Evolutionary conservation across 2,888 invertebrate genomes (phyloP).

Genomic region (Eueremaeus valkanovi): DNA sequence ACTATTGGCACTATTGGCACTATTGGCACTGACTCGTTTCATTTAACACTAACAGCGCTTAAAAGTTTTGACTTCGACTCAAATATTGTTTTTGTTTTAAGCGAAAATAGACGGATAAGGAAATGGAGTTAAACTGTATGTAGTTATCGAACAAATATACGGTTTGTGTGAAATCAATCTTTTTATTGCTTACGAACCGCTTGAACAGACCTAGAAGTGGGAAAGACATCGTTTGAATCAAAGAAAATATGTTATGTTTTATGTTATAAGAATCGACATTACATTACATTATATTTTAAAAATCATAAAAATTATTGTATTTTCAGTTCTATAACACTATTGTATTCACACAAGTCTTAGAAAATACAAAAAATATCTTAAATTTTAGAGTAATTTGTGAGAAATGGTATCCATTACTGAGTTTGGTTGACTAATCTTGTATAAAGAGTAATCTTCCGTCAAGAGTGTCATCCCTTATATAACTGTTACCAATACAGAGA

Average conservation of each 20-base stretch:
- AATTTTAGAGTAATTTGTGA: slow-evolving; percentile 13
- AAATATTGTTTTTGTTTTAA: too few relatives aligned
- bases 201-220: not conserved
- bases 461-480: slow-evolving; percentile 1
- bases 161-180: too few relatives aligned
- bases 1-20: too few relatives aligned
- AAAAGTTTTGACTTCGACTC: too few relatives aligned
- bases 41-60: too few relatives aligned
- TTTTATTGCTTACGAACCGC: not conserved
- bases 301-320: not conserved
- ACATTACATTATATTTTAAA: not conserved
- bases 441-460: slow-evolving; percentile 33
- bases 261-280: too few relatives aligned
- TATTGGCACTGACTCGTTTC: too few relatives aligned
- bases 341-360: not conserved
- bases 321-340: not conserved
- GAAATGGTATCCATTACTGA: slow-evolving; percentile 10
- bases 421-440: slow-evolving; percentile 5
- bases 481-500: not conserved
- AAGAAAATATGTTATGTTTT: too few relatives aligned
- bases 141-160: too few relatives aligned
- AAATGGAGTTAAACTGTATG: too few relatives aligned
- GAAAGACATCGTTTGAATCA: too few relatives aligned
- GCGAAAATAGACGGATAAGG: too few relatives aligned
- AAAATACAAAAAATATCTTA: not conserved